Percentiles rank a stretch among this genome's conserved stretches.
phyloP scores from a whole-genome alignment of 2,888 invertebrate species.

The Nebria salina region DNA sequence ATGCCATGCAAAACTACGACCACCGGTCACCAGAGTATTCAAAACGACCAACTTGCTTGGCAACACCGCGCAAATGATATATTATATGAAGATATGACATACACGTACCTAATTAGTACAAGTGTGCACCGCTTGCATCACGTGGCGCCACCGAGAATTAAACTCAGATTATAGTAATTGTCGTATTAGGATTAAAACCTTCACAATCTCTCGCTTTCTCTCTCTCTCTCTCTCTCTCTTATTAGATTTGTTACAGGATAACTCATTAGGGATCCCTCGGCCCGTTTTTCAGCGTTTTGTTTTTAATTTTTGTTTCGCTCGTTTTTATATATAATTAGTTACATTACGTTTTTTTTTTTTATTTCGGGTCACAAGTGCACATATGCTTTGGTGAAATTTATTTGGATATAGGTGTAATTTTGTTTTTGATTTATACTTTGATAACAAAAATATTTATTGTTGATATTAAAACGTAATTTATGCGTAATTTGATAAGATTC shows the following conservation, averaged over 20 bases:
- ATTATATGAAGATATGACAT: slow-evolving; percentile 19
- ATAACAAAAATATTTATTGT: neutral
- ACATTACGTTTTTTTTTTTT: no score
- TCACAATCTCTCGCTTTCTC: neutral
- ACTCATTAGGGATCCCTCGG: neutral
- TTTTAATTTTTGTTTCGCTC: slow-evolving; percentile 3
- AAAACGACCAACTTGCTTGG: neutral
- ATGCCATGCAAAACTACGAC: neutral
- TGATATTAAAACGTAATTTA: no score
- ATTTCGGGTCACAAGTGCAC: no score
- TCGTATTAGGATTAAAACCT: slow-evolving; percentile 46
- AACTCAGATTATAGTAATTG: slow-evolving; percentile 51
- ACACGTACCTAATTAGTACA: neutral
- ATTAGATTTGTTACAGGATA: neutral
- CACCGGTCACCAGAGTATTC: slow-evolving; percentile 10
- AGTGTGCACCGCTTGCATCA: slow-evolving; percentile 3
- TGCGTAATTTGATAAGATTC: neutral
- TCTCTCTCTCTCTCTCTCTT: neutral
- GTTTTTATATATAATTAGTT: neutral
- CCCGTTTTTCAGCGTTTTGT: neutral
- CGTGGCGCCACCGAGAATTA: slow-evolving; percentile 41
- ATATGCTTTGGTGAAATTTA: neutral
- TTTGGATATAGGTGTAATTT: neutral
- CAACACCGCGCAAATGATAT: neutral
- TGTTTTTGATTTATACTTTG: neutral